Evolutionary conservation across 2,113 vertebrate genomes (phyloP).

Genomic region (Cynoglossus semilaevis): DNA sequence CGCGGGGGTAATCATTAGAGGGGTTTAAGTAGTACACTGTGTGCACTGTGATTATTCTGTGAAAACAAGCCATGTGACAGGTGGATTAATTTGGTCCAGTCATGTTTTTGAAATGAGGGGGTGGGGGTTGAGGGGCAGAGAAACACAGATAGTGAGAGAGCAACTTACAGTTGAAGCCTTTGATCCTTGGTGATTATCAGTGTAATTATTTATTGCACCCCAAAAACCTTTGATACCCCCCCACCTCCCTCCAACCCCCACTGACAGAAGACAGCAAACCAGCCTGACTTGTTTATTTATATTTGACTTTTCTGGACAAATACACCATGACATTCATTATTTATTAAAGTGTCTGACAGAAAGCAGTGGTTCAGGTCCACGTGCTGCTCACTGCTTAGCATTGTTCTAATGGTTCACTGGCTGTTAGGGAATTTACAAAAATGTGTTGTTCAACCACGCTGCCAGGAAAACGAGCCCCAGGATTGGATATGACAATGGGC

Average conservation of each 20-base stretch:
- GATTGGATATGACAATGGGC: too few species aligned
- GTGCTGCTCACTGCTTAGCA: too few species aligned
- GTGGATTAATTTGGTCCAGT: slow-evolving; percentile 46
- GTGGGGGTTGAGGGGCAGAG: background rate
- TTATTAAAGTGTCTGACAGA: too few species aligned
- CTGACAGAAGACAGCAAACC: too few species aligned
- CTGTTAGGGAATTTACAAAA: too few species aligned
- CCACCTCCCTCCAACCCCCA: too few species aligned
- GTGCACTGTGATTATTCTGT: slow-evolving; percentile 49
- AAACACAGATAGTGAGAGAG: slow-evolving; percentile 10
- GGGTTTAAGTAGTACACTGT: slow-evolving; percentile 50
- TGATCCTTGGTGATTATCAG: slow-evolving; percentile 59
- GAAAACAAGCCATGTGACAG: slow-evolving; percentile 49
- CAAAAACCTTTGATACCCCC: slow-evolving; percentile 56
- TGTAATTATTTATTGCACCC: slow-evolving; percentile 52
- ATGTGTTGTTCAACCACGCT: too few species aligned
- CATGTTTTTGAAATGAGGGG: slow-evolving; percentile 49
- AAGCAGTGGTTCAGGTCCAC: too few species aligned
- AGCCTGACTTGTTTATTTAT: slow-evolving; percentile 40
- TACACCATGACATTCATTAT: too few species aligned
- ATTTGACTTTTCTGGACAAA: too few species aligned
- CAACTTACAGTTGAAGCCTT: slow-evolving; percentile 48
- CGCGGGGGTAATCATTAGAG: slow-evolving; percentile 59
- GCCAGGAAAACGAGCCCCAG: too few species aligned
- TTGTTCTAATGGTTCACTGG: too few species aligned